These are phyloP conservation scores for Zaprionus camerounensis DNA, from an alignment of 1,140 invertebrate species.

Conservation along the genomic window DNA sequence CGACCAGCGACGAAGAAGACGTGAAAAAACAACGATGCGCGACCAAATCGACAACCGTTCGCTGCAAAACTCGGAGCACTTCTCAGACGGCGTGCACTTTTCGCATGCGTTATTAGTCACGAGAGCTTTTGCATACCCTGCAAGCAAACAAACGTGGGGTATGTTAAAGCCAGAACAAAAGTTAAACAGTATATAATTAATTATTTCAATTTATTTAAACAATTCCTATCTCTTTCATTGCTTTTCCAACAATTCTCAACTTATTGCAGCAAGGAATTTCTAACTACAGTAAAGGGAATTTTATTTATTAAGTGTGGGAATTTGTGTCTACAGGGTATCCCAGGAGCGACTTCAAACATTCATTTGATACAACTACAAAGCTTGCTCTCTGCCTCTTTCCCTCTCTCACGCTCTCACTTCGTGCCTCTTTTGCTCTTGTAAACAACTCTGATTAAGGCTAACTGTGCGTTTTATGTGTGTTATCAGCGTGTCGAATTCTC, in stretches of 20 bases:
- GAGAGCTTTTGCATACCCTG: conserved; percentile 53
- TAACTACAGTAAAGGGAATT: too few relatives aligned
- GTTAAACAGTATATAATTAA: conserved; percentile 12
- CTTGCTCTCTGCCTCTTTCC: background rate
- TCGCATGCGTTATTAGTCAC: conserved; percentile 58
- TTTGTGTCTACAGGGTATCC: conserved; percentile 23
- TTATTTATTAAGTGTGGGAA: background rate
- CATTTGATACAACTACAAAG: background rate
- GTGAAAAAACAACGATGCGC: conserved; percentile 57
- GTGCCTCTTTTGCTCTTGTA: conserved; percentile 28
- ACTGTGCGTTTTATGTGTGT: conserved; percentile 27
- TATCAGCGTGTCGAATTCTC: conserved; percentile 47
- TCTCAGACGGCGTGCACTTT: conserved; percentile 70
- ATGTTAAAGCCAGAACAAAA: conserved; percentile 13
- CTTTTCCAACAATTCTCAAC: background rate
- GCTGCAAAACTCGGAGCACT: conserved; percentile 77
- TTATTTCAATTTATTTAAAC: background rate
- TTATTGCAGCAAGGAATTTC: background rate
- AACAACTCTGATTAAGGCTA: conserved; percentile 29
- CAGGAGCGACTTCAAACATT: background rate
- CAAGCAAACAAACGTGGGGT: background rate
- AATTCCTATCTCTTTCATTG: background rate
- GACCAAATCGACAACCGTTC: conserved; percentile 69
- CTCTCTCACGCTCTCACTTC: conserved; percentile 7
- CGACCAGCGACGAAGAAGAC: conserved; percentile 44